A percentile compares a stretch with the other conserved stretches of the same genome.
Evolutionary conservation across 2,113 vertebrate genomes (phyloP).

Genomic region (Xerus inauris): DNA sequence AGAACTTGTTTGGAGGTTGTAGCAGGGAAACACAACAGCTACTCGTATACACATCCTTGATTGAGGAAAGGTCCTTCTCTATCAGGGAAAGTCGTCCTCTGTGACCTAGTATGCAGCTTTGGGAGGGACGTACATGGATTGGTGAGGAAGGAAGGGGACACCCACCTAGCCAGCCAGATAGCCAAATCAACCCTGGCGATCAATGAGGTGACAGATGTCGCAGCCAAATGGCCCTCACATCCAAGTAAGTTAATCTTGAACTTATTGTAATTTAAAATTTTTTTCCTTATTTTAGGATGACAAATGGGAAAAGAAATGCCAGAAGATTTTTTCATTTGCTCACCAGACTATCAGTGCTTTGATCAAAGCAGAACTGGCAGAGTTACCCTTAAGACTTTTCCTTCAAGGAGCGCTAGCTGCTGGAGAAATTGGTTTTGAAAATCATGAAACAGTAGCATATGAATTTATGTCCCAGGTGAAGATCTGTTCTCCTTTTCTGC

Average conservation of each 20-base stretch:
- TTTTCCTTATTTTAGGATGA: constrained; percentile 90
- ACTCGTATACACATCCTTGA: no score
- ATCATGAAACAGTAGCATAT: constrained; percentile 98
- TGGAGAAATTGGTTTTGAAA: constrained; percentile 98
- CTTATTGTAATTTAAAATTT: not conserved
- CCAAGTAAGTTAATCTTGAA: not conserved
- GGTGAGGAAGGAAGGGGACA: no score
- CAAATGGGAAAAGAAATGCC: constrained; percentile 99
- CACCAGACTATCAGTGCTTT: constrained; percentile 99
- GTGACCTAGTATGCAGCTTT: no score
- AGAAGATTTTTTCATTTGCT: constrained; percentile 99
- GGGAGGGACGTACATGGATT: no score
- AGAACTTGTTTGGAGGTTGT: no score
- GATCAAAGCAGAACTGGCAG: constrained; percentile 98
- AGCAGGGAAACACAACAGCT: no score
- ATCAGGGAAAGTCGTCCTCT: no score
- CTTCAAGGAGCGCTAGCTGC: constrained; percentile 97
- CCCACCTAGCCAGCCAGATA: no score
- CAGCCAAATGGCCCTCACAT: no score
- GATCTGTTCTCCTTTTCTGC: not conserved
- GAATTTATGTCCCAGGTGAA: constrained; percentile 99
- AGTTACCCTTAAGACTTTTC: constrained; percentile 96
- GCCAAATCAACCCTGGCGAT: no score
- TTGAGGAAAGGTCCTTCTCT: no score
- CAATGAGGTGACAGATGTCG: no score